Evolutionary conservation across 1,140 invertebrate genomes (phyloP).

Genomic region (Pomacea maculata): DNA sequence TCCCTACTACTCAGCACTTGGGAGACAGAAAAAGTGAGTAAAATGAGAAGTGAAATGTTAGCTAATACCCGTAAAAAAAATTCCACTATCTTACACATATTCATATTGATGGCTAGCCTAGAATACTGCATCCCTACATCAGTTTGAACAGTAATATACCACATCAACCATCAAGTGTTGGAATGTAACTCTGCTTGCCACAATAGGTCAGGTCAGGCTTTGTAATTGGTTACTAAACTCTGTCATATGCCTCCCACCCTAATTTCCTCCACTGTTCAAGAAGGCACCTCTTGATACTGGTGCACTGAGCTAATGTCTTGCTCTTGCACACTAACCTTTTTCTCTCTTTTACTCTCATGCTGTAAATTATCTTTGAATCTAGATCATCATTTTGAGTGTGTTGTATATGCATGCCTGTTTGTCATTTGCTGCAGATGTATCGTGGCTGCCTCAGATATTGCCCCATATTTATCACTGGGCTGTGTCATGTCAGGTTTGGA

Average conservation of each 20-base stretch:
- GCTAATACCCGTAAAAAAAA: not conserved
- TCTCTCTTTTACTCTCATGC: too few relatives aligned
- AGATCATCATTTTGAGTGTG: not conserved
- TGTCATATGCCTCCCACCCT: not conserved
- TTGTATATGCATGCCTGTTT: not conserved
- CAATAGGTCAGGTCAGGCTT: too few relatives aligned
- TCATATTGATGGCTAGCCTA: not conserved
- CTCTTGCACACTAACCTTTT: too few relatives aligned
- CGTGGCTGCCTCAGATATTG: constrained; percentile 31
- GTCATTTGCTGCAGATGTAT: constrained; percentile 32
- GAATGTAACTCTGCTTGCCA: too few relatives aligned
- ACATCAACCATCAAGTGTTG: too few relatives aligned
- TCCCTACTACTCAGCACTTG: constrained; percentile 39
- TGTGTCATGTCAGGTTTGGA: constrained; percentile 96
- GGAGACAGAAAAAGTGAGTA: constrained; percentile 32
- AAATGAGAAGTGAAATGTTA: not conserved
- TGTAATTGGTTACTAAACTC: too few relatives aligned
- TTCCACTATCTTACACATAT: not conserved
- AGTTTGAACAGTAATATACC: too few relatives aligned
- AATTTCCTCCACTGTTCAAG: not conserved
- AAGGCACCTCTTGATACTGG: too few relatives aligned
- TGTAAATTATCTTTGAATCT: too few relatives aligned
- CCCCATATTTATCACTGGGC: constrained; percentile 88
- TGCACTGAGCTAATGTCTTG: too few relatives aligned
- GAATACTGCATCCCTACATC: not conserved